phyloP scores from a whole-genome alignment of 1,140 invertebrate species.

The Diorhabda sublineata region DNA sequence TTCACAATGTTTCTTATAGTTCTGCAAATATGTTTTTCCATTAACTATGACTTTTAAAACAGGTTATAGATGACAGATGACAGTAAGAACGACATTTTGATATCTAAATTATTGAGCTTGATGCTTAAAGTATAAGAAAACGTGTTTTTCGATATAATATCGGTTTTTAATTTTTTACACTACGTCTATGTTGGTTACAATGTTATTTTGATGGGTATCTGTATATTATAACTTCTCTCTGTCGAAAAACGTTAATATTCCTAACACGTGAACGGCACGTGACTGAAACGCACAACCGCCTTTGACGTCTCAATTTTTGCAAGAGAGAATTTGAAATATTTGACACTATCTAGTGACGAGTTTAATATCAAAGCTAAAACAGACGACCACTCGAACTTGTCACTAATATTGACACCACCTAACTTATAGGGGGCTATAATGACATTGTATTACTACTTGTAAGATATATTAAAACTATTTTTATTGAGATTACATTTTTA shows the following conservation, averaged over 20 bases:
- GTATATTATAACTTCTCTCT: not conserved
- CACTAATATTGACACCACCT: not conserved
- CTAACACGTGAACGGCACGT: not conserved
- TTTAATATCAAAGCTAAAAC: conserved; percentile 13
- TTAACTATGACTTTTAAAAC: not conserved
- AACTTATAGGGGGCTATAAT: not conserved
- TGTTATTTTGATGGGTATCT: not conserved
- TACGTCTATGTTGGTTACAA: not conserved
- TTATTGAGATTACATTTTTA: not conserved
- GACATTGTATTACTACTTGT: not conserved
- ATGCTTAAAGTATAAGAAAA: not conserved
- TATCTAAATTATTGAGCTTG: not conserved
- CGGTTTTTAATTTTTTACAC: not conserved
- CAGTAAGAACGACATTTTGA: not conserved
- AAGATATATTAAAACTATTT: not conserved
- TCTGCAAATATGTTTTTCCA: not conserved
- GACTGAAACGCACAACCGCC: not conserved
- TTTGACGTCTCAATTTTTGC: not conserved
- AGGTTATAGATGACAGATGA: not conserved
- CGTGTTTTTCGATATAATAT: not conserved
- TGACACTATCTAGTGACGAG: conserved; percentile 13
- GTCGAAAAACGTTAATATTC: conserved; percentile 2
- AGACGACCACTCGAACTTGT: conserved; percentile 11
- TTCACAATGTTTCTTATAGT: no score
- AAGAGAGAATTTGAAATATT: conserved; percentile 16